These are phyloP conservation scores for Folsomia manolachei DNA, from an alignment of 2,888 invertebrate genomes.

Conservation along the genomic window DNA sequence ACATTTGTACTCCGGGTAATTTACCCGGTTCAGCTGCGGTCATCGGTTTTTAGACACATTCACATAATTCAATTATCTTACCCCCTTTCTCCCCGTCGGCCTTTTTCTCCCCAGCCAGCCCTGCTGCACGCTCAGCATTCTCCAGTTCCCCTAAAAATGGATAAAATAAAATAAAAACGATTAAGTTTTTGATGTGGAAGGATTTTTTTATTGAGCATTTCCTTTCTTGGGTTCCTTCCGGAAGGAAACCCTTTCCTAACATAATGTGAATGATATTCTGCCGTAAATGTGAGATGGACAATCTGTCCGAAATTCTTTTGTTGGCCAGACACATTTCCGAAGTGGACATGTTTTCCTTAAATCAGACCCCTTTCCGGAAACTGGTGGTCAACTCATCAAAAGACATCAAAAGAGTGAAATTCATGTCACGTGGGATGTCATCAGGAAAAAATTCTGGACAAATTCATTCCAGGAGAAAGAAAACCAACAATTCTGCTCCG, in stretches of 20 bases:
- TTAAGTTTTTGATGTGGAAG: not conserved
- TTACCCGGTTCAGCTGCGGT: not conserved
- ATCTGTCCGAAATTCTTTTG: not conserved
- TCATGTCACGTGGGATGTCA: constrained; percentile 12
- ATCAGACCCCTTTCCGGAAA: constrained; percentile 9
- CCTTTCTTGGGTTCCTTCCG: not conserved
- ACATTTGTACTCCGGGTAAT: not conserved
- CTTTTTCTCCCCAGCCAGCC: constrained; percentile 27
- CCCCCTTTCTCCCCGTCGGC: constrained; percentile 35
- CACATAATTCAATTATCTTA: constrained; percentile 15
- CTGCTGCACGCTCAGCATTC: constrained; percentile 30
- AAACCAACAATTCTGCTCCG: not conserved
- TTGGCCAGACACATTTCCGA: not conserved
- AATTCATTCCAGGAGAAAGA: not conserved
- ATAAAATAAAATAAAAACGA: not conserved
- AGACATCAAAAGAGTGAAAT: constrained; percentile 13
- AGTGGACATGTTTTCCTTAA: not conserved
- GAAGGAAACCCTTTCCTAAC: not conserved
- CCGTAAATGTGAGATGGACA: not conserved
- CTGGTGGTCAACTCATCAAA: not conserved
- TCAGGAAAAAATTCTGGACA: not conserved
- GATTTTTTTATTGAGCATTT: not conserved
- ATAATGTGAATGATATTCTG: not conserved
- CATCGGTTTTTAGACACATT: too few species aligned
- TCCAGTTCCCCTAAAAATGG: constrained; percentile 49